These are phyloP conservation scores for Oreochromis niloticus DNA, from an alignment of 2,113 vertebrate species.

Conservation along the genomic window DNA sequence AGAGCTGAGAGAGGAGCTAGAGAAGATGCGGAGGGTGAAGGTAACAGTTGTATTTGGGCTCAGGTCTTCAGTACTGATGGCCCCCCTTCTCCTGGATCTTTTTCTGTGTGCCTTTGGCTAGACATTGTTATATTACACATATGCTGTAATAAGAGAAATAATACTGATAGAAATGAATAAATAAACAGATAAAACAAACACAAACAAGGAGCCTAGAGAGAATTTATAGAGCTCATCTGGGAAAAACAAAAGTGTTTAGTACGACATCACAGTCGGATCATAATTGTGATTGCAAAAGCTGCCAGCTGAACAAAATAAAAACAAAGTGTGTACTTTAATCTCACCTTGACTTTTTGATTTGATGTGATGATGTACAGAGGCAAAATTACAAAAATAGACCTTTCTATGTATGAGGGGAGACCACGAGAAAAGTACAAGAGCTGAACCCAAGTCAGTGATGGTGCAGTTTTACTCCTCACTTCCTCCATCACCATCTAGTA, in stretches of 20 bases:
- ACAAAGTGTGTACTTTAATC: not conserved
- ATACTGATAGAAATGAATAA: not conserved
- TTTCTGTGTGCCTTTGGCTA: not conserved
- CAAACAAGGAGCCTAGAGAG: not conserved
- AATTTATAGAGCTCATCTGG: not conserved
- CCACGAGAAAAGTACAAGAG: not conserved
- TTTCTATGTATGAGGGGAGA: not conserved
- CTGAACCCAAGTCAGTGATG: not conserved
- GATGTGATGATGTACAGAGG: not conserved
- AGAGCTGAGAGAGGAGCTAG: not conserved
- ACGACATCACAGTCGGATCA: rapidly evolving
- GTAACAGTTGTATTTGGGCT: not conserved
- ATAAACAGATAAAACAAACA: not conserved
- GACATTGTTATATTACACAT: not conserved
- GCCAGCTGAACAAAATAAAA: not conserved
- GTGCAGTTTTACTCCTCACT: not conserved
- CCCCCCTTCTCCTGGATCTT: not conserved
- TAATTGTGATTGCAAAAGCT: not conserved
- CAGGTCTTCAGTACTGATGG: not conserved
- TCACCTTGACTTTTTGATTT: not conserved
- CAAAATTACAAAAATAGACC: not conserved
- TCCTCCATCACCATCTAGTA: not conserved
- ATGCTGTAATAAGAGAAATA: not conserved
- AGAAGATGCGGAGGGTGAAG: not conserved
- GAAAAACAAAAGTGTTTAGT: not conserved